Evolutionary conservation across 2,888 invertebrate genomes (phyloP).

Genomic region (Augochlorella aurata): DNA sequence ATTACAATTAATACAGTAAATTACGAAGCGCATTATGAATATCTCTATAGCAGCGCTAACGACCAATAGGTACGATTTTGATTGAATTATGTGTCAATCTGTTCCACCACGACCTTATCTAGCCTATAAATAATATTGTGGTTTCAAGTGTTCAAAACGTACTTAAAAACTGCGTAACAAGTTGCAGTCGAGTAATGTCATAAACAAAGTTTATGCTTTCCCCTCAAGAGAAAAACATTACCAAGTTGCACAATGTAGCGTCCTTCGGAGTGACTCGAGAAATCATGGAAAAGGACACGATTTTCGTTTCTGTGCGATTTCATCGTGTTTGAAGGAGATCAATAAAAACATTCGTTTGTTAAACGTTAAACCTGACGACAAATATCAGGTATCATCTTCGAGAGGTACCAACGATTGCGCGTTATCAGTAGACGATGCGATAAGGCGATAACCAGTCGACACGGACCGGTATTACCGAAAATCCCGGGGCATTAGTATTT

Average conservation of each 20-base stretch:
- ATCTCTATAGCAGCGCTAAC: too few species aligned
- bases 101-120: not conserved
- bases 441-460: slow-evolving; percentile 72
- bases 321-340: slow-evolving; percentile 18
- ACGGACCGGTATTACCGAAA: slow-evolving; percentile 70
- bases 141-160: not conserved
- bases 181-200: slow-evolving; percentile 21
- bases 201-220: slow-evolving; percentile 32
- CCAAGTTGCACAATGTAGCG: slow-evolving; percentile 25
- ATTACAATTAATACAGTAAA: not conserved
- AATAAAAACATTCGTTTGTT: slow-evolving; percentile 53
- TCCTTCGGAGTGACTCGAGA: slow-evolving; percentile 27
- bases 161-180: slow-evolving; percentile 17
- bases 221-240: slow-evolving; percentile 12
- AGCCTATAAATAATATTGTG: not conserved
- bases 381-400: slow-evolving; percentile 63
- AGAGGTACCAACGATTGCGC: slow-evolving; percentile 66
- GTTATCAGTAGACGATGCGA: slow-evolving; percentile 71
- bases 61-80: not conserved
- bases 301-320: slow-evolving; percentile 24
- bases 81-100: not conserved
- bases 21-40: not conserved
- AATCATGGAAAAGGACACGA: not conserved
- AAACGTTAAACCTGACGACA: slow-evolving; percentile 60
- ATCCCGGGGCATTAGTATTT: slow-evolving; percentile 48